Evolutionary conservation across 2,888 invertebrate species (phyloP), one percentile per base, ranked within the genome.

Genomic region (Tenthredo amoena): DNA sequence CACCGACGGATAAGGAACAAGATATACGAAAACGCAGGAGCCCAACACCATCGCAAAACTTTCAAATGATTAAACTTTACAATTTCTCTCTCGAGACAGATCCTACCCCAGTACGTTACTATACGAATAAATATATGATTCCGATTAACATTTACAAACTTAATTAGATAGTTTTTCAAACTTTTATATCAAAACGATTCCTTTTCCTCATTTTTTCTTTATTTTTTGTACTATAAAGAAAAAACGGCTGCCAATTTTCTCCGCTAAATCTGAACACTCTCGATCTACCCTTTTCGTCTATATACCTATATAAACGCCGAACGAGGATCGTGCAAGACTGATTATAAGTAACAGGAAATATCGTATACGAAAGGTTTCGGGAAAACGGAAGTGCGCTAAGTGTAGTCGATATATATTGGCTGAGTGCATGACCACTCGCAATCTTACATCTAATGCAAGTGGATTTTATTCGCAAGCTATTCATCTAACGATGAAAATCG

Each of bases 321-420:
- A 26, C 10, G 0, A 12, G 26, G 62, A 62, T 62, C 62, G 62
- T 26, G 62, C 62, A 62, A 12, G 62, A 21, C 21, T 21, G 10
- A 62, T 4, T 62, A 26, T 62, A 62, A 4, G 21, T 21, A 62
- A 26, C 62, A 62, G 62, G 62, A 62, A 62, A 62, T 21, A n/a
- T 21, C 37, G 5, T 40, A 40, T 21, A 58, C 26, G 40, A 34
- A 81, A 40, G 40, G 21, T n/a, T 62, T 40, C 62, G 47, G n/a
- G n/a, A 10, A 81, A 81, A 37, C 62, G 81, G 81, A 81, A 62
- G 58, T 21, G n/a, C 81, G 58, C 81, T 62, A 21, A 81, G 81
- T 58, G 81, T 81, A 62, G 34, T 40, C 81, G 77, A 50, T 55
- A 55, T 77, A 50, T 55, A 58, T 58, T 34, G 12, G 26, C 37